Evolutionary conservation across 1,140 invertebrate genomes (phyloP), one percentile per base, ranked within the genome.

Genomic region (Drosophila simulans): DNA sequence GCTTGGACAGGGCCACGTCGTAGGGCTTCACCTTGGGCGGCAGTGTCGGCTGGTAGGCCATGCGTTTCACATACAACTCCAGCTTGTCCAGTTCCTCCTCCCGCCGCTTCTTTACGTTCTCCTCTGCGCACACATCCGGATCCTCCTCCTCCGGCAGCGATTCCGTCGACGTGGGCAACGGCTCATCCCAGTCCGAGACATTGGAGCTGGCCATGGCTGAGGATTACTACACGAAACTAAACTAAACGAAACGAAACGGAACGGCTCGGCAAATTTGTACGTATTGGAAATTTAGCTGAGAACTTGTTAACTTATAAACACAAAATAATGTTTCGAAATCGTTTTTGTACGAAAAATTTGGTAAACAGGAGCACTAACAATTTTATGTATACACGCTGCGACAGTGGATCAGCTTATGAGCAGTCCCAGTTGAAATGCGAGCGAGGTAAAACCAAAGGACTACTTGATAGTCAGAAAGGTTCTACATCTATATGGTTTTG

Each of bases 141-240:
- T 91, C 76, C 42, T 79, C 76, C 27, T 90, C 83, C 35, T 78
- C 72, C 7, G 34, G 55, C 27, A 65, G 54, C 17, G 71, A 64
- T 0, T 52, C 55, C 1, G 66, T 45, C 12, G 90, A 82, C 8
- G 86, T 65, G 4, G 83, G 77, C 49, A 91, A 22, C 12, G 90
- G 77, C 55, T 78, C 78, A 46, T 91, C 90, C 90, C 90, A 91
- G 52, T 91, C 86, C 20, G 77, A 73, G 4, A 90, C 63, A 51
- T 89, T 84, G 10, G 73, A 74, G 46, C 85, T 89, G 5, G 84
- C 84, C 84, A 88, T 88, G 8, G 4, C 40, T 13, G 2, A n/a
- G 3, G 22, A 35, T 10, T 43, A 8, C 5, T 3, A 15, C 22
- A 5, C 22, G 12, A 27, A 17, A 51, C 4, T 22, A 3, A 22